phyloP scores from a whole-genome alignment of 2,888 invertebrate species.

The Drosophila pegasa region DNA sequence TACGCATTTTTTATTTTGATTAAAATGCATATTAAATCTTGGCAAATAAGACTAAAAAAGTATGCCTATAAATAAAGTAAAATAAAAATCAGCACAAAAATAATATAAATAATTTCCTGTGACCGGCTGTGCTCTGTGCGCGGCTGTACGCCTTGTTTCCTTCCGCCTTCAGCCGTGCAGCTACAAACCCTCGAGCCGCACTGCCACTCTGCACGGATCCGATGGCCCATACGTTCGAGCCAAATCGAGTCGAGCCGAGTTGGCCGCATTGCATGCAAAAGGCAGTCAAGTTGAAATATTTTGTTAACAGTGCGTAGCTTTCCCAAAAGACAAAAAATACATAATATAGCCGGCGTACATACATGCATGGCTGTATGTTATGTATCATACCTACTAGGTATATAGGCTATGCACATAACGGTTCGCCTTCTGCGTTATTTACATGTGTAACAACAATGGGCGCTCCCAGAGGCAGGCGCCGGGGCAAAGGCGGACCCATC shows the following conservation, averaged over 20 bases:
- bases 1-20: constrained; percentile 42
- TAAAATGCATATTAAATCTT: constrained; percentile 77
- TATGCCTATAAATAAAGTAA: constrained; percentile 24
- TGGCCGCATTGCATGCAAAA: constrained; percentile 45
- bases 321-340: constrained; percentile 57
- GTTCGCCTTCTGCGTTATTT: constrained; percentile 58
- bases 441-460: constrained; percentile 53
- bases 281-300: constrained; percentile 62
- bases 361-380: constrained; percentile 4
- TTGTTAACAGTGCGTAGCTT: constrained; percentile 54
- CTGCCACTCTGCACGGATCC: constrained; percentile 5
- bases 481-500: background rate
- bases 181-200: constrained; percentile 35
- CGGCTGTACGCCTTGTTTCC: constrained; percentile 61
- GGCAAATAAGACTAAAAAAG: constrained; percentile 41
- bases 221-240: constrained; percentile 18
- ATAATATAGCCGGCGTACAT: constrained; percentile 5
- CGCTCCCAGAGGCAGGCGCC: constrained; percentile 13
- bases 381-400: constrained; percentile 11
- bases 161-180: constrained; percentile 60
- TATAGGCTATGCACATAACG: constrained; percentile 26
- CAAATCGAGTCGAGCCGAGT: constrained; percentile 23
- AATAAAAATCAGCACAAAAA: constrained; percentile 58
- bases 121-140: constrained; percentile 36
- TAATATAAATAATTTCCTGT: constrained; percentile 80